Evolutionary conservation across 2,113 vertebrate genomes (phyloP), one percentile per base, ranked within the genome.

Genomic region (Ptychochromis oligacanthus): DNA sequence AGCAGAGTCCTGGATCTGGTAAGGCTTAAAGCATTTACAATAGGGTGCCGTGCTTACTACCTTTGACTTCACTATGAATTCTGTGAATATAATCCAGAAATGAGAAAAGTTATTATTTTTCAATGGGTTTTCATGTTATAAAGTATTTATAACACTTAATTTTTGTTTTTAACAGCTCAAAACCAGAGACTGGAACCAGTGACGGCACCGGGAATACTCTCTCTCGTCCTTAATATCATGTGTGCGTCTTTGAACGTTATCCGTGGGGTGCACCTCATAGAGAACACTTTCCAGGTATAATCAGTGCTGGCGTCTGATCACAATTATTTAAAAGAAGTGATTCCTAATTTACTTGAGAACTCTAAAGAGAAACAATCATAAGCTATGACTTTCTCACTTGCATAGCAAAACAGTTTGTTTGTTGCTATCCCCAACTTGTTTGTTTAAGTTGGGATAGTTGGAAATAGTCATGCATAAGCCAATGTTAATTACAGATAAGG

Each of bases 181-280:
- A 95, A 88, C 62, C 94, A 96, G 86, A 96, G 97, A 85, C 95
- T 99, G 90, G 95, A 97, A 79, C 97, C 95, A 0, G 97, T 99
- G 90, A 96, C 97, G 1, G 92, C 96, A 0, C 86, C 97, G 52
- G 98, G 98, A 2, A 95, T 99, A 85, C 96, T 99, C 12, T 98
- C 98, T 0, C 95, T 99, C 1, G 92, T 98, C 43, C 96, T 99
- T 60, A 99, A 98, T 94, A 99, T 99, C 93, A 95, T 99, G 97
- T 99, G 98, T 75, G 97, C 97, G 1, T 97, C 98, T 31, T 91
- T 99, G 90, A 99, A 99, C 82, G 95, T 99, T 74, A 97, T 99
- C 81, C 96, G 98, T 10, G 98, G 97, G 2, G 95, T 98, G 79
- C 98, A 99, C 90, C 96, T 99, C 0, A 96, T 96, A 3, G 98